Conservation (phyloP, 1,140 invertebrate species). For the Acromyrmex heyeri region DNA sequence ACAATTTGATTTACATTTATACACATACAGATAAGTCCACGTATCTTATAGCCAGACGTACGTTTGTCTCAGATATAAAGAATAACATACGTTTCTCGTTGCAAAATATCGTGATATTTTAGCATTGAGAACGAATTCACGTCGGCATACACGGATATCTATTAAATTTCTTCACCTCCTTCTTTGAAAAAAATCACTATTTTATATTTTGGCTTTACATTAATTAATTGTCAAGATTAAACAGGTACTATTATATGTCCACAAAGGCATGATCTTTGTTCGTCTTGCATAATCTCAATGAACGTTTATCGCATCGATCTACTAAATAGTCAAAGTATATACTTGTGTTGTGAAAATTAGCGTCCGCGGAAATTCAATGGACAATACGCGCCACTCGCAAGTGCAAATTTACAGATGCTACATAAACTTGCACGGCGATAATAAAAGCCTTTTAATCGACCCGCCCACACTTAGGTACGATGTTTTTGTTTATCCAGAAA, state of each 20-base stretch:
- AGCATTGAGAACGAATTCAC: conserved; percentile 32
- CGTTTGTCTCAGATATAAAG: conserved; percentile 32
- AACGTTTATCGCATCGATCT: not conserved
- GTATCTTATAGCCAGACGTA: conserved; percentile 2
- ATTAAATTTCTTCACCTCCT: not conserved
- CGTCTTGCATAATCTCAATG: conserved; percentile 12
- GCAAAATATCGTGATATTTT: conserved; percentile 41
- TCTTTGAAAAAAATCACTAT: conserved; percentile 17
- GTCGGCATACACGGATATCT: conserved; percentile 21
- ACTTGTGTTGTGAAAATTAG: conserved; percentile 21
- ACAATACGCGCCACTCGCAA: not conserved
- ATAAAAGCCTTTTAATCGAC: conserved; percentile 84
- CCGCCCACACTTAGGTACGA: conserved; percentile 91
- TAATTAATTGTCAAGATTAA: conserved; percentile 58
- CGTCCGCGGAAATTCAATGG: not conserved
- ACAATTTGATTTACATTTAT: conserved; percentile 58
- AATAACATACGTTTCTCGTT: conserved; percentile 20
- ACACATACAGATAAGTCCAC: conserved; percentile 32
- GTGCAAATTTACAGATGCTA: not conserved
- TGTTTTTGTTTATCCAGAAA: conserved; percentile 91
- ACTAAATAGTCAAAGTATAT: conserved; percentile 46
- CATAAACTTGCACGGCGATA: not conserved
- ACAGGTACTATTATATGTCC: conserved; percentile 59
- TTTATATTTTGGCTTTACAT: conserved; percentile 48
- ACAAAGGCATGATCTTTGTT: conserved; percentile 52